Evolutionary conservation across 2,888 invertebrate genomes (phyloP).

Genomic region (Xestobium rufovillosum): DNA sequence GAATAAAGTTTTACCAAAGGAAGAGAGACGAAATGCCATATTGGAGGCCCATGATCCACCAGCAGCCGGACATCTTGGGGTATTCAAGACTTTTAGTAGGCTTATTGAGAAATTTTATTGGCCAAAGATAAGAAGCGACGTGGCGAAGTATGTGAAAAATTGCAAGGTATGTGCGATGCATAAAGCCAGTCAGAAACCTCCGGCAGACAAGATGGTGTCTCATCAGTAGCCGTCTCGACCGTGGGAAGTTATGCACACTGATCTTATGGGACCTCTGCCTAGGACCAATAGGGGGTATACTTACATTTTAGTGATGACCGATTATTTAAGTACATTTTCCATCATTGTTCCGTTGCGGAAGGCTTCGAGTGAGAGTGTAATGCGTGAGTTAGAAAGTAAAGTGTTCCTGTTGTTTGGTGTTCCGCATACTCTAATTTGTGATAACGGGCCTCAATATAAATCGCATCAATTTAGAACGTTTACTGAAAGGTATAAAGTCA

Average conservation of each 20-base stretch:
- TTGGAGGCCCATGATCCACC: slow-evolving; percentile 25
- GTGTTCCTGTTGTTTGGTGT: slow-evolving; percentile 9
- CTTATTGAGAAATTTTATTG: slow-evolving; percentile 32
- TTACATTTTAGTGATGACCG: slow-evolving; percentile 19
- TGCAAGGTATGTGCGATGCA: slow-evolving; percentile 23
- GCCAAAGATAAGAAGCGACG: slow-evolving; percentile 23
- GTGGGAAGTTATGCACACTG: slow-evolving; percentile 20
- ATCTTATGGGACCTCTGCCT: slow-evolving; percentile 24
- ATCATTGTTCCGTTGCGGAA: slow-evolving; percentile 13
- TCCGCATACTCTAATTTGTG: slow-evolving; percentile 16
- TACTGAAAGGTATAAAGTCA: slow-evolving; percentile 16
- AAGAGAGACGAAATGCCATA: slow-evolving; percentile 12
- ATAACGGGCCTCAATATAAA: slow-evolving; percentile 25
- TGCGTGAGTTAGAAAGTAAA: slow-evolving; percentile 10
- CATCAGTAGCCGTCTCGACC: slow-evolving; percentile 15
- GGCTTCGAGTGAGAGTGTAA: slow-evolving; percentile 9
- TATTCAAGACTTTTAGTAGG: slow-evolving; percentile 23
- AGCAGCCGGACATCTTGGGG: slow-evolving; percentile 26
- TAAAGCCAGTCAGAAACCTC: slow-evolving; percentile 21
- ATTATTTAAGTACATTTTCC: too few relatives aligned
- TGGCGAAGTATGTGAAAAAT: slow-evolving; percentile 20
- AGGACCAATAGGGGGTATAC: slow-evolving; percentile 11
- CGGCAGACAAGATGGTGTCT: slow-evolving; percentile 23
- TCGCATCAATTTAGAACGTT: slow-evolving; percentile 15
- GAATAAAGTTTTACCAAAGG: slow-evolving; percentile 21